phyloP scores from a whole-genome alignment of 1,140 invertebrate genomes.

The Drosophila gunungcola region DNA sequence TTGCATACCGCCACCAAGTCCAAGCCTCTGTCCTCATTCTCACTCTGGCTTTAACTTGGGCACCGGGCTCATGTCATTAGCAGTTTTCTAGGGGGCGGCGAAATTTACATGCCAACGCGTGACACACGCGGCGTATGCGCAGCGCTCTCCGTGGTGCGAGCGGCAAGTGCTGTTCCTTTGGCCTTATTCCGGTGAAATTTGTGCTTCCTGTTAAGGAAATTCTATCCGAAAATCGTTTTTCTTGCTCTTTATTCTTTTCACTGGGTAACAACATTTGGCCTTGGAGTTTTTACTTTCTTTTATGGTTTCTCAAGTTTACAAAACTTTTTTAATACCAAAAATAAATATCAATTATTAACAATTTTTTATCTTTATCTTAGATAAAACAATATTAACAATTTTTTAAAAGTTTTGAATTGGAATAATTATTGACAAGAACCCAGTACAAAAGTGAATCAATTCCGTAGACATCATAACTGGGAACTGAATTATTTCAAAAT shows the following conservation, averaged over 20 bases:
- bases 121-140: conserved; percentile 64
- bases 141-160: conserved; percentile 13
- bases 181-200: conserved; percentile 1
- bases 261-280: neutral
- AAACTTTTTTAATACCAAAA: too few relatives aligned
- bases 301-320: too few relatives aligned
- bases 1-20: conserved; percentile 40
- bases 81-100: conserved; percentile 13
- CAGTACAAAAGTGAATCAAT: too few relatives aligned
- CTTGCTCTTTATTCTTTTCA: neutral
- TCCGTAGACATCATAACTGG: too few relatives aligned
- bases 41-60: conserved; percentile 33
- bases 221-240: conserved; percentile 3
- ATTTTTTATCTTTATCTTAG: too few relatives aligned
- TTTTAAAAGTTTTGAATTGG: too few relatives aligned
- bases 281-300: too few relatives aligned
- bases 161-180: conserved; percentile 4
- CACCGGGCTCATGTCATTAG: conserved; percentile 54
- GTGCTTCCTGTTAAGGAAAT: neutral
- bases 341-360: too few relatives aligned
- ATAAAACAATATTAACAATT: too few relatives aligned
- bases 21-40: conserved; percentile 3
- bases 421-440: too few relatives aligned
- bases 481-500: too few relatives aligned
- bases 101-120: conserved; percentile 56